A percentile compares a stretch with the other conserved stretches of the same genome.
Conservation (phyloP, 2,797 vertebrate genomes). For the Sebastes hubbsi region DNA sequence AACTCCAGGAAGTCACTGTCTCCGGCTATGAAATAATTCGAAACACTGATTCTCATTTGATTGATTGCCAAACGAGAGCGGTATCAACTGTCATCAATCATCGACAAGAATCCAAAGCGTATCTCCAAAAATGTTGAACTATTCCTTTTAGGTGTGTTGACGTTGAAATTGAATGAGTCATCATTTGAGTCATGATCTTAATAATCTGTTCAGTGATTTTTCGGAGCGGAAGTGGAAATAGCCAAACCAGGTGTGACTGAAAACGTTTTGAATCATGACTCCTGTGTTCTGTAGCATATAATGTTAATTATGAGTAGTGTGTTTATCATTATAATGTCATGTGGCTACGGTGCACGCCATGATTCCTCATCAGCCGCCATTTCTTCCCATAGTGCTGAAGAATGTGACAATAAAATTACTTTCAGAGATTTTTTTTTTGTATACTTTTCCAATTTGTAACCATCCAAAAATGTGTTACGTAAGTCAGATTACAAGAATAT, state of each 20-base stretch:
- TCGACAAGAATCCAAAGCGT: not conserved
- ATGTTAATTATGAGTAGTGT: conserved; percentile 30
- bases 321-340: conserved; percentile 33
- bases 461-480: not conserved
- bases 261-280: conserved; percentile 23
- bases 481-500: not conserved
- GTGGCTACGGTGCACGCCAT: conserved; percentile 22
- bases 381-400: conserved; percentile 44
- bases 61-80: not conserved
- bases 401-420: conserved; percentile 49
- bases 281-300: conserved; percentile 32
- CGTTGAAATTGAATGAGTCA: not conserved
- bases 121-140: not conserved
- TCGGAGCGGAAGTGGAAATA: conserved; percentile 15
- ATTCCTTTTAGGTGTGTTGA: not conserved
- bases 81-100: not conserved
- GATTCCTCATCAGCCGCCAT: conserved; percentile 51
- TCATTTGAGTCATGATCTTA: not conserved
- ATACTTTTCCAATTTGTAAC: not conserved
- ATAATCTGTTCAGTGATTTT: conserved; percentile 13
- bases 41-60: not conserved
- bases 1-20: not conserved
- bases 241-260: conserved; percentile 29
- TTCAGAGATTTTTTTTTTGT: not conserved
- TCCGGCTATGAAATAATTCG: not conserved